Conservation (phyloP, 2,113 vertebrate species). For the Erythrolamprus reginae region DNA sequence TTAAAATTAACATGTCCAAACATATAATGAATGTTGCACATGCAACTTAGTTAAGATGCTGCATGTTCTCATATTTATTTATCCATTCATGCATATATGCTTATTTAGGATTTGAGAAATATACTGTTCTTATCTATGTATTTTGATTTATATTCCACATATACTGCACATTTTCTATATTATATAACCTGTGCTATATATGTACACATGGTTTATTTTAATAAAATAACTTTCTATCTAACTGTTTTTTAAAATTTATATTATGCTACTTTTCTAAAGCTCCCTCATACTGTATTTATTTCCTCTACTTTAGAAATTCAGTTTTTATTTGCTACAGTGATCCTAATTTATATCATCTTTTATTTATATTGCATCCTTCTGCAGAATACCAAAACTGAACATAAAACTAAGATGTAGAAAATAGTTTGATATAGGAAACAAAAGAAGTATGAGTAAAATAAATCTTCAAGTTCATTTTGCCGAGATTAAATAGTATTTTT, state of each 20-base stretch:
- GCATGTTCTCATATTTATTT: not conserved
- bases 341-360: slow-evolving; percentile 57
- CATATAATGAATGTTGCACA: not conserved
- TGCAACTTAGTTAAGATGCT: not conserved
- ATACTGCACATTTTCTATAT: not conserved
- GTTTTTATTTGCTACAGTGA: slow-evolving; percentile 33
- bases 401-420: slow-evolving; percentile 39
- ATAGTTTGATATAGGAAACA: slow-evolving; percentile 60
- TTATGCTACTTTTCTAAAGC: slow-evolving; percentile 36
- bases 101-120: not conserved
- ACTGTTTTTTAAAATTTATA: slow-evolving; percentile 6
- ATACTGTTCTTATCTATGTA: not conserved
- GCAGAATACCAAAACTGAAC: slow-evolving; percentile 59
- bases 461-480: slow-evolving; percentile 63
- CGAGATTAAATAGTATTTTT: slow-evolving; percentile 61
- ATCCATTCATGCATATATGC: not conserved
- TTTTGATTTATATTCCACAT: not conserved
- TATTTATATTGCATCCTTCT: slow-evolving; percentile 58
- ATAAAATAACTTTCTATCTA: slow-evolving; percentile 11
- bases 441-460: slow-evolving; percentile 63
- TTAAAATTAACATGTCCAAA: not conserved
- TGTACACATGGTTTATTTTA: not conserved
- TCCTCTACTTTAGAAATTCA: slow-evolving; percentile 4
- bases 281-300: slow-evolving; percentile 29
- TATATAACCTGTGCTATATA: not conserved